phyloP scores from a whole-genome alignment of 2,113 vertebrate genomes.

The Peromyscus polionotus region DNA sequence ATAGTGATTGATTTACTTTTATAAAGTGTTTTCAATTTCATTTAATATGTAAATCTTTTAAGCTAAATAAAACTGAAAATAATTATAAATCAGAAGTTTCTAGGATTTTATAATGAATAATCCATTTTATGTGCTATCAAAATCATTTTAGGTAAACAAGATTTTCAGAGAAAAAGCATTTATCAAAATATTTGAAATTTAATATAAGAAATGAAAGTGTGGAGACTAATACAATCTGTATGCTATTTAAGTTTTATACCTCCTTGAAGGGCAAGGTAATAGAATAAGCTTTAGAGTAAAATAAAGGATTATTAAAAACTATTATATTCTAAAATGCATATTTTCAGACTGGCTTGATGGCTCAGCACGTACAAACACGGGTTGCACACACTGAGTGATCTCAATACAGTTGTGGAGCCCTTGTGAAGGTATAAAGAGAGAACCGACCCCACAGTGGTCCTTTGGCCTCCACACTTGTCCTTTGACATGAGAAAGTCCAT shows the following conservation, averaged over 20 bases:
- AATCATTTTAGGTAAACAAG: background rate
- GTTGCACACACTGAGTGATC: background rate
- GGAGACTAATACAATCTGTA: background rate
- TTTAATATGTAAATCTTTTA: background rate
- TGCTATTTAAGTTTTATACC: background rate
- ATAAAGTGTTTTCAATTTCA: background rate
- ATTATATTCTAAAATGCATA: background rate
- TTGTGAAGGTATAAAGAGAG: background rate
- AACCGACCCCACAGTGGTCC: too few species aligned
- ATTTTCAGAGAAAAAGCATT: background rate
- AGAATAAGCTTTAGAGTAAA: background rate
- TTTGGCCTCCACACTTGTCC: background rate
- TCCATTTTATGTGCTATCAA: background rate
- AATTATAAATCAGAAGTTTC: background rate
- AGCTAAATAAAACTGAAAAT: constrained; percentile 1
- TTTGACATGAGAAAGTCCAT: background rate
- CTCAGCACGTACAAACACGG: background rate
- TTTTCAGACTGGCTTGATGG: background rate
- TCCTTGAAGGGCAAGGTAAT: background rate
- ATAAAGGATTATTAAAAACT: background rate
- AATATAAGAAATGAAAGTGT: background rate
- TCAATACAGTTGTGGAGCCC: background rate
- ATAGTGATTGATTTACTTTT: background rate
- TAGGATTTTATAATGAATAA: background rate
- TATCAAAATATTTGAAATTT: background rate